A percentile compares a stretch with the other conserved stretches of the same genome.
These are phyloP conservation scores for Eurytoma californica DNA, from an alignment of 2,888 invertebrate species.

Conservation along the genomic window DNA sequence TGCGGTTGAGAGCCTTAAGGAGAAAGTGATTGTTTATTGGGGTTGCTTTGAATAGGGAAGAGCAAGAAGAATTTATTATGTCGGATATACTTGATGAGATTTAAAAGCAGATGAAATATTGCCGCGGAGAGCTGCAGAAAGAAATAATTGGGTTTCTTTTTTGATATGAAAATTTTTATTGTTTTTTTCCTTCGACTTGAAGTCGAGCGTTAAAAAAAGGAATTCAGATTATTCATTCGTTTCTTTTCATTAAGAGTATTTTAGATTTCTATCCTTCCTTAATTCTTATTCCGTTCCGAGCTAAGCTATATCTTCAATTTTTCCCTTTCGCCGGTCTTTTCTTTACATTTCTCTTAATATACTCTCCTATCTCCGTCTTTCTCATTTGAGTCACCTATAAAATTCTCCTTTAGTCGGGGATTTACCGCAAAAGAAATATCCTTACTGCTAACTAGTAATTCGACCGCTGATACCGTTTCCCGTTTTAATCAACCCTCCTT, in stretches of 20 bases:
- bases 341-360: slow-evolving; percentile 8
- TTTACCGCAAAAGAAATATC: not conserved
- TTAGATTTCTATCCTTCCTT: slow-evolving; percentile 29
- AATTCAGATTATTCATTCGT: slow-evolving; percentile 11
- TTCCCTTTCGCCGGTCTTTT: slow-evolving; percentile 1
- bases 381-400: slow-evolving; percentile 14
- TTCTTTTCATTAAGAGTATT: slow-evolving; percentile 31
- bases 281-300: slow-evolving; percentile 10
- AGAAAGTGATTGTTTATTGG: not conserved
- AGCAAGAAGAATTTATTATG: not conserved
- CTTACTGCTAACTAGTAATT: not conserved
- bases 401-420: not conserved
- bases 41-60: not conserved
- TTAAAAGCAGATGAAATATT: not conserved
- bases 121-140: slow-evolving; percentile 2
- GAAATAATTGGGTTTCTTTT: slow-evolving; percentile 25
- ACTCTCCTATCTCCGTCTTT: slow-evolving; percentile 10
- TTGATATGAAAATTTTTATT: slow-evolving; percentile 7
- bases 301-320: not conserved
- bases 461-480: too few species aligned
- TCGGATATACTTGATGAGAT: too few species aligned
- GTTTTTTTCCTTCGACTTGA: slow-evolving; percentile 10
- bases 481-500: too few species aligned
- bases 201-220: slow-evolving; percentile 27
- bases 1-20: not conserved